Percentiles rank a stretch among this genome's conserved stretches.
Evolutionary conservation across 2,888 invertebrate genomes (phyloP).

Genomic region (Drosophila birchii): DNA sequence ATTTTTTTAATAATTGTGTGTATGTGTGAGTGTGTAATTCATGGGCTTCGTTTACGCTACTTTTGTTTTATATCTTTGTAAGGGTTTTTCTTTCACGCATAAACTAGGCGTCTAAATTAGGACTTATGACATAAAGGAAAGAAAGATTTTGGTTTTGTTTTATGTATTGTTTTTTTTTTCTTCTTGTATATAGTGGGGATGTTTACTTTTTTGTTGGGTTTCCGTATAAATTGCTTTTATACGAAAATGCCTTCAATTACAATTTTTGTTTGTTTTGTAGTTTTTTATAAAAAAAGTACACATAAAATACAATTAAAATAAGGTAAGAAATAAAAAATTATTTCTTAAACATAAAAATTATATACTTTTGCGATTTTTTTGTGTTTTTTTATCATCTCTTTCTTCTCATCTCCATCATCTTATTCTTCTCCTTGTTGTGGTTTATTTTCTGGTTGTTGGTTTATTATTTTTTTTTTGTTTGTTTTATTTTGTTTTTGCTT

Average conservation of each 20-base stretch:
- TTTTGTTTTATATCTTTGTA: conserved; percentile 22
- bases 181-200: conserved; percentile 65
- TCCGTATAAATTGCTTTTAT: conserved; percentile 61
- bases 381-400: conserved; percentile 69
- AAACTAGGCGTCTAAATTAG: conserved; percentile 69
- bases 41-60: conserved; percentile 41
- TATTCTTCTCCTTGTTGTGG: conserved; percentile 55
- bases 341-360: conserved; percentile 84
- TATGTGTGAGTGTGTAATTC: conserved; percentile 44
- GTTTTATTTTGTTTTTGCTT: conserved; percentile 72
- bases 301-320: conserved; percentile 84
- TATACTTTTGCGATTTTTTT: conserved; percentile 81
- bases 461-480: conserved; percentile 76
- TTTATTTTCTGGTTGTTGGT: conserved; percentile 72
- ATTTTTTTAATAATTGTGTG: conserved; percentile 61
- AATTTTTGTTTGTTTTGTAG: conserved; percentile 74
- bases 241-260: conserved; percentile 63
- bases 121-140: conserved; percentile 76
- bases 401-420: conserved; percentile 1
- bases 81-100: conserved; percentile 32
- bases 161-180: conserved; percentile 28
- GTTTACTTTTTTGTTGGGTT: conserved; percentile 70
- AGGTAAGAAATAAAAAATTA: conserved; percentile 84
- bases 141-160: conserved; percentile 62
- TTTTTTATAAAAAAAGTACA: conserved; percentile 84